Conservation (phyloP, 2,888 invertebrate genomes). For the Sphaeridia pumilis region DNA sequence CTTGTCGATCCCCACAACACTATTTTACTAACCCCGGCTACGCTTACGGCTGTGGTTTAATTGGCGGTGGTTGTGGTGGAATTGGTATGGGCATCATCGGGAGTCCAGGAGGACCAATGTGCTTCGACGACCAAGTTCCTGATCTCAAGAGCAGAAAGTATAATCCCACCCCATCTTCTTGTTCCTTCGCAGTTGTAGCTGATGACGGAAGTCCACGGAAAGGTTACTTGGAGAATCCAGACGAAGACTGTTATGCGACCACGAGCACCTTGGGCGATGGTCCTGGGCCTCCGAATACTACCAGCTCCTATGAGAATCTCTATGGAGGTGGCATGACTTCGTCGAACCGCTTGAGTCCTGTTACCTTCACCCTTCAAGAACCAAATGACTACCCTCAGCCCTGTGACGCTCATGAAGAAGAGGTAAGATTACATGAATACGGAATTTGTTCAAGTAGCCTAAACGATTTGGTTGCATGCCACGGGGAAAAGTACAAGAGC, state of each 20-base stretch:
- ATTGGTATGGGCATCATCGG: not conserved
- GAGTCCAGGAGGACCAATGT: not conserved
- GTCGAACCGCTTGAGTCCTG: constrained; percentile 28
- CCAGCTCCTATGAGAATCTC: constrained; percentile 3
- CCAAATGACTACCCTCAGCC: constrained; percentile 31
- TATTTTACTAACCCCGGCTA: constrained; percentile 1
- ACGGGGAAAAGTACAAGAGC: too few relatives aligned
- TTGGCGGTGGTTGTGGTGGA: not conserved
- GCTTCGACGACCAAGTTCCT: not conserved
- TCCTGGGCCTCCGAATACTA: constrained; percentile 17
- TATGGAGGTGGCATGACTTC: not conserved
- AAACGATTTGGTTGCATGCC: too few relatives aligned
- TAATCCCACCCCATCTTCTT: constrained; percentile 15
- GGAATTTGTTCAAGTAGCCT: too few relatives aligned
- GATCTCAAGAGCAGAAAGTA: not conserved
- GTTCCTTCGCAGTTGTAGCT: constrained; percentile 18
- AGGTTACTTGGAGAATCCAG: constrained; percentile 26
- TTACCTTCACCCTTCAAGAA: constrained; percentile 35
- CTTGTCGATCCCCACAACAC: constrained; percentile 7
- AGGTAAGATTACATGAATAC: constrained; percentile 1
- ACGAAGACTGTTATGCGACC: constrained; percentile 34
- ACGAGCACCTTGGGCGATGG: constrained; percentile 35
- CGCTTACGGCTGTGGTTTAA: constrained; percentile 7
- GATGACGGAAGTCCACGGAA: constrained; percentile 10
- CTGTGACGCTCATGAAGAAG: not conserved